These are phyloP conservation scores for Callionymus lyra DNA, from an alignment of 2,113 vertebrate genomes.

Conservation along the genomic window DNA sequence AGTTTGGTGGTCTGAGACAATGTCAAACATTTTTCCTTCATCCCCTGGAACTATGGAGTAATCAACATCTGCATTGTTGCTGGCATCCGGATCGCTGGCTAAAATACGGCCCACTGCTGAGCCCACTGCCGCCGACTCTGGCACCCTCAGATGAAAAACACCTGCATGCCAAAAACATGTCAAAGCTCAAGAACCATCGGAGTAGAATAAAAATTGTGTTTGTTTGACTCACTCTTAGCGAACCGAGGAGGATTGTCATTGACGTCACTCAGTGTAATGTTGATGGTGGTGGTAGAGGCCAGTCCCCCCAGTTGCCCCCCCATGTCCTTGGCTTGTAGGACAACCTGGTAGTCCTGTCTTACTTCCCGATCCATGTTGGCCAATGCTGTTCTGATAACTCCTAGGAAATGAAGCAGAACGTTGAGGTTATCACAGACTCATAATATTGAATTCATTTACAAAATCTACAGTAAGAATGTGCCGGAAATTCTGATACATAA, in stretches of 20 bases:
- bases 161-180: conserved; percentile 49
- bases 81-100: conserved; percentile 82
- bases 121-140: conserved; percentile 74
- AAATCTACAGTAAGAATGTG: too few relatives aligned
- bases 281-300: conserved; percentile 82
- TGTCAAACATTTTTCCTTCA: conserved; percentile 81
- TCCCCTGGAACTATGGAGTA: conserved; percentile 86
- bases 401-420: too few relatives aligned
- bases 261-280: conserved; percentile 87
- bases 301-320: conserved; percentile 90
- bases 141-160: conserved; percentile 85
- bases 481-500: too few relatives aligned
- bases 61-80: conserved; percentile 82
- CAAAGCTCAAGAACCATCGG: neutral
- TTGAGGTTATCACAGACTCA: too few relatives aligned
- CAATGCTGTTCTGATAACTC: conserved; percentile 85
- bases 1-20: conserved; percentile 65
- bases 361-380: conserved; percentile 95
- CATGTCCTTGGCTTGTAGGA: conserved; percentile 96
- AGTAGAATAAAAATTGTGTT: neutral
- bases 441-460: too few relatives aligned
- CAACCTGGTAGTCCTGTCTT: conserved; percentile 85
- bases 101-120: conserved; percentile 81
- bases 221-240: conserved; percentile 31
- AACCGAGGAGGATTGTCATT: conserved; percentile 83